These are phyloP conservation scores for Karalla daura DNA, from an alignment of 2,797 vertebrate species.

Conservation along the genomic window DNA sequence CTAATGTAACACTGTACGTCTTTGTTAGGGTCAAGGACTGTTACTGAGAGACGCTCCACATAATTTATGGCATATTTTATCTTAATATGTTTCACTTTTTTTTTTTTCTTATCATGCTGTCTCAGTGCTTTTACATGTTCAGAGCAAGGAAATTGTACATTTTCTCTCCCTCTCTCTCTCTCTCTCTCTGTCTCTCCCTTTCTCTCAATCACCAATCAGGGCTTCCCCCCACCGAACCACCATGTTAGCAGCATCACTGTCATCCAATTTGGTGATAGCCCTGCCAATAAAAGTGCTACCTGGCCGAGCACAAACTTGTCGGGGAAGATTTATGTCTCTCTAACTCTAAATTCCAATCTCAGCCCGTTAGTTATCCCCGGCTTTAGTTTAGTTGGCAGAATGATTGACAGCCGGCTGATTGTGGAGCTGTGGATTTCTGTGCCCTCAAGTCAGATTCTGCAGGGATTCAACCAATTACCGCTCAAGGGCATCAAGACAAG, in stretches of 20 bases:
- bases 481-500: conserved; percentile 82
- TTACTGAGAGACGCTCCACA: background rate
- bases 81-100: no score
- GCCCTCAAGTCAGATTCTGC: conserved; percentile 79
- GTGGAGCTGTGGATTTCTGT: conserved; percentile 74
- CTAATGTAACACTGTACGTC: no score
- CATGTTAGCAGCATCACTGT: conserved; percentile 56
- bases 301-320: conserved; percentile 75
- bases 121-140: conserved; percentile 44
- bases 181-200: conserved; percentile 22
- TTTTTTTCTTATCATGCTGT: conserved; percentile 6
- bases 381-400: conserved; percentile 76
- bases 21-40: conserved; percentile 5
- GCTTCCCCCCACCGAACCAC: conserved; percentile 48
- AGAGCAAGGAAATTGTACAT: conserved; percentile 44
- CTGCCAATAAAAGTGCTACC: conserved; percentile 56
- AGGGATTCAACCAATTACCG: conserved; percentile 82
- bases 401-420: conserved; percentile 81
- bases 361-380: conserved; percentile 75
- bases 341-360: conserved; percentile 77
- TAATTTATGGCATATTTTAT: no score
- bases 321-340: conserved; percentile 76
- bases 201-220: conserved; percentile 60
- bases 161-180: conserved; percentile 22
- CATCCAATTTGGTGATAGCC: conserved; percentile 70